Base-by-base conservation (phyloP, 1,140 invertebrate species). In the Lasioglossum baleicum region DNA sequence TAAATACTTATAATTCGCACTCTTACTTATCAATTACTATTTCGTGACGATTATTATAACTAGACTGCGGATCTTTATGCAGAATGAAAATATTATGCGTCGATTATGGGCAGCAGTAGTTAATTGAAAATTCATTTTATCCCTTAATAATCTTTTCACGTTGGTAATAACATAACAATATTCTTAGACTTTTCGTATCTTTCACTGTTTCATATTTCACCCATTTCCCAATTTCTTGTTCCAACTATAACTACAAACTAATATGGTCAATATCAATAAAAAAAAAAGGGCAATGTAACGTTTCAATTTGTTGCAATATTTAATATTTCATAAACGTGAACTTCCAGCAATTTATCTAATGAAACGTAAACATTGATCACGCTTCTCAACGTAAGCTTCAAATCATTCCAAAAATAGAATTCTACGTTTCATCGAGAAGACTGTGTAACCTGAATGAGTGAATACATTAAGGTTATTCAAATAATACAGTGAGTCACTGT, bases 381-480 rank as follows among this genome's bases (percentile, higher is more conserved):
- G 7, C 11, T 42, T 11, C 6, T 13, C 64, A 10, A 65, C 42
- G 31, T 40, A 17, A 8, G 7, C 6, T 20, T 65, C 40, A 42
- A 42, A 65, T 17, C 15, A 35, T 26, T 26, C n/a, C 58, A 22
- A 17, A n/a, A 58, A 58, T 58, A 58, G 7, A 22, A 58, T 58
- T n/a, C 6, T 11, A 60, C 22, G 22, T 60, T 60, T 26, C 4
- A 26, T 26, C 58, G 20, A 51, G 7, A 64, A 35, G 60, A n/a
- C 42, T 48, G 13, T 17, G 31, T 44, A 10, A 73, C 44, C 26
- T 11, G 8, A 48, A 64, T 7, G 17, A 64, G 20, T n/a, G 42
- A 73, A 48, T n/a, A 35, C 26, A 26, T 64, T 63, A 31, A 17
- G 20, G 10, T 63, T 63, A 35, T 31, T 73, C 58, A 48, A 73